A percentile compares a stretch with the other conserved stretches of the same genome.
phyloP scores from a whole-genome alignment of 2,113 vertebrate species.

The Anthoscopus minutus region DNA sequence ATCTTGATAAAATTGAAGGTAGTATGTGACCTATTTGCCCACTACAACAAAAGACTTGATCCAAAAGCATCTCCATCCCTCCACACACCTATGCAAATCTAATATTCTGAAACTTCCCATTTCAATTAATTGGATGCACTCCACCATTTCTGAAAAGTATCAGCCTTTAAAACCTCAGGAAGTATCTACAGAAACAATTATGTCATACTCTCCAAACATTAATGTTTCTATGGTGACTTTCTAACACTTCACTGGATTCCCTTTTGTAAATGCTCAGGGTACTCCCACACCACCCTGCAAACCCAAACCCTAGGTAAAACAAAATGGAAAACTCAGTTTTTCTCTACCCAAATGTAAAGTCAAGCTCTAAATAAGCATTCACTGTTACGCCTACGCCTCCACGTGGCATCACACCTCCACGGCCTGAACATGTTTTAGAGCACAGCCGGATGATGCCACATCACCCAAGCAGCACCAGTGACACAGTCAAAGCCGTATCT shows the following conservation, averaged over 20 bases:
- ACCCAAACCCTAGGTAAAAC: constrained; percentile 29
- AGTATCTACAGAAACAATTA: background rate
- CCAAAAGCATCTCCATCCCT: background rate
- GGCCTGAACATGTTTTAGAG: constrained; percentile 14
- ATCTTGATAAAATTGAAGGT: background rate
- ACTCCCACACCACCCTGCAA: constrained; percentile 37
- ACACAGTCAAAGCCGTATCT: background rate
- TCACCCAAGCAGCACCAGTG: background rate
- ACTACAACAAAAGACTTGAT: background rate
- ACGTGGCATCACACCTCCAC: constrained; percentile 22
- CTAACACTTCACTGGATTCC: constrained; percentile 3
- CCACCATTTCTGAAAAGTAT: background rate
- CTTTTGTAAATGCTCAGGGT: background rate
- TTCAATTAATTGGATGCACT: background rate
- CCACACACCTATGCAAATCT: background rate
- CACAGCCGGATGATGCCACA: background rate
- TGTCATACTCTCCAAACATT: background rate
- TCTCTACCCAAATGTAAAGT: background rate
- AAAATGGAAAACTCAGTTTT: constrained; percentile 4
- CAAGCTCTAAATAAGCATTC: background rate
- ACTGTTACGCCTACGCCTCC: background rate
- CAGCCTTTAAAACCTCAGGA: background rate
- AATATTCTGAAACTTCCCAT: background rate
- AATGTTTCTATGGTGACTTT: constrained; percentile 54
- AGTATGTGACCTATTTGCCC: background rate